phyloP scores from a whole-genome alignment of 2,888 invertebrate genomes.

The Saturnia pavonia region DNA sequence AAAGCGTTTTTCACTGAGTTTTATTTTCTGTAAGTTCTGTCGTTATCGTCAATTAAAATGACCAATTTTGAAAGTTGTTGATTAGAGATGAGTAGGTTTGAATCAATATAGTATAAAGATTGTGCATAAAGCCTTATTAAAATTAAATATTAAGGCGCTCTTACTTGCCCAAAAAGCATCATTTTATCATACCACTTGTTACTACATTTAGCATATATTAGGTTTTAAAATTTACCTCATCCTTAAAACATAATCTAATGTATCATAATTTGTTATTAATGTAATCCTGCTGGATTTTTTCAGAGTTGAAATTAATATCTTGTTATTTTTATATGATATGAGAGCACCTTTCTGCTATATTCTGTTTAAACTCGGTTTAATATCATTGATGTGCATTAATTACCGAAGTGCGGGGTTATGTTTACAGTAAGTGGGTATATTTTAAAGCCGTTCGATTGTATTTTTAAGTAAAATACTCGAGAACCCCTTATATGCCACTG shows the following conservation, averaged over 20 bases:
- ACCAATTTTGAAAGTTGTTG: slow-evolving; percentile 61
- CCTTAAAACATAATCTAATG: background rate
- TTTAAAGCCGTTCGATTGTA: background rate
- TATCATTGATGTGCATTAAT: background rate
- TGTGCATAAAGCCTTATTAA: slow-evolving; percentile 18
- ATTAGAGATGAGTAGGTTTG: slow-evolving; percentile 34
- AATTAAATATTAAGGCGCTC: slow-evolving; percentile 5
- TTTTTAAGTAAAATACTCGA: background rate
- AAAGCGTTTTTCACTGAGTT: background rate
- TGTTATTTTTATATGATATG: background rate
- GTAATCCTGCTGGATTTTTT: background rate
- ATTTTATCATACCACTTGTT: background rate
- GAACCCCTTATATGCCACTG: background rate
- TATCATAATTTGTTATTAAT: background rate
- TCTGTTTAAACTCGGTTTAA: background rate
- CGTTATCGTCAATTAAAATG: slow-evolving; percentile 53
- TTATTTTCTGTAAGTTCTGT: background rate
- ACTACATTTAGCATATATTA: background rate
- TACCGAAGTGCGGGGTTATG: background rate
- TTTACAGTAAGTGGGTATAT: background rate
- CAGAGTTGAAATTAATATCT: background rate
- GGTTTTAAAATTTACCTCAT: background rate
- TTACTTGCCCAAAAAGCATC: background rate
- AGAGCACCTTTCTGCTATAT: background rate
- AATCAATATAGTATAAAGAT: slow-evolving; percentile 25